Percentiles rank a stretch among this genome's conserved stretches.
These are phyloP conservation scores for Hafferia zeledoni DNA, from an alignment of 2,797 vertebrate genomes.

Conservation along the genomic window DNA sequence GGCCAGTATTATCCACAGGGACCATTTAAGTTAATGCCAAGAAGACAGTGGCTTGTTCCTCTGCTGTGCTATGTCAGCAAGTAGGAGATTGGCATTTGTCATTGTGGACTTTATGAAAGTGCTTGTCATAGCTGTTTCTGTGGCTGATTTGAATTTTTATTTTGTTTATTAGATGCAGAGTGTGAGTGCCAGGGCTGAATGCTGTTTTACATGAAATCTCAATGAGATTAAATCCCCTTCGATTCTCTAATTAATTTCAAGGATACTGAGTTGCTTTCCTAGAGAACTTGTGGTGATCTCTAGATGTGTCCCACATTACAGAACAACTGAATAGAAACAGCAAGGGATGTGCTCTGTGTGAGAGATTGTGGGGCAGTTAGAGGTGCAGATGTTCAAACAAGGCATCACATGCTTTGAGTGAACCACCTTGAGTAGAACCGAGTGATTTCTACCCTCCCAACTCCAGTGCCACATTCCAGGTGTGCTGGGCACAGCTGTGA, in stretches of 20 bases:
- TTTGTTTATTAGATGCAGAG: constrained; percentile 50
- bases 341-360: background rate
- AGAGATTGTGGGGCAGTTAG: background rate
- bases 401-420: background rate
- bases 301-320: background rate
- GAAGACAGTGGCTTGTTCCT: constrained; percentile 25
- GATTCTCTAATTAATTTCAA: constrained; percentile 49
- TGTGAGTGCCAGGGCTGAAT: constrained; percentile 38
- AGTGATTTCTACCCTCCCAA: background rate
- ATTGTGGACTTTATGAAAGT: constrained; percentile 29
- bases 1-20: background rate
- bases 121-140: constrained; percentile 50
- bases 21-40: background rate
- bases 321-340: background rate
- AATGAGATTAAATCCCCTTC: constrained; percentile 16
- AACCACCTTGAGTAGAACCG: background rate
- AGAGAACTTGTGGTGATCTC: background rate
- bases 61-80: constrained; percentile 29
- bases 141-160: constrained; percentile 67
- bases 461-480: background rate
- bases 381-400: background rate
- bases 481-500: background rate
- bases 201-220: constrained; percentile 36
- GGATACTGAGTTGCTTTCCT: constrained; percentile 45
- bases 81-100: constrained; percentile 46